Base-by-base conservation (phyloP, 92 coral and sea anemone genomes). In the Epizoanthus scotinus region DNA sequence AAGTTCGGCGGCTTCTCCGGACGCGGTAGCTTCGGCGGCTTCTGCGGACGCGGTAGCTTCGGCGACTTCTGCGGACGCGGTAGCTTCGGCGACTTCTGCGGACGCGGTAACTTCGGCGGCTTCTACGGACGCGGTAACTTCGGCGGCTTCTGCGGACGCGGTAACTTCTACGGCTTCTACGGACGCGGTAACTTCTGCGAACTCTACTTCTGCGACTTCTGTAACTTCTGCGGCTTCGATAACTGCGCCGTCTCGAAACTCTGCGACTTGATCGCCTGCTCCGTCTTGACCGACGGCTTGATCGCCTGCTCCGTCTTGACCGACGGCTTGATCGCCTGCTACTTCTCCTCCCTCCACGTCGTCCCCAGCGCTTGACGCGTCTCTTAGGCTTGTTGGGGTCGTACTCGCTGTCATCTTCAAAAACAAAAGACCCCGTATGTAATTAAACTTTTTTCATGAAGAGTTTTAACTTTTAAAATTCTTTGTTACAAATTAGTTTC, bases 311-410 rank as follows among this genome's bases (percentile, higher is more conserved):
- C 6, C 79, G 64, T n/a, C 64, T 54, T 72, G 67, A 63, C 14
- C 67, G 24, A 14, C 66, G 24, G 15, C 66, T 63, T 18, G 70
- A 64, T 29, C 70, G 44, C 38, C 70, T 29, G 47, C 79, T 73
- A 20, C 78, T 25, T 28, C 49, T 31, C 50, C 78, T 73, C 19
- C 79, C 61, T 29, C 64, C 61, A 29, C 69, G 53, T 20, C 79
- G 19, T 24, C 69, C 81, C 81, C 81, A 75, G 34, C 81, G 81
- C 27, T 75, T 75, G 15, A 75, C 81, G 0, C 69, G 81, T 57
- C 12, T 75, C 68, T 75, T 75, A 4, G 81, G 81, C 18, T 59
- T 27, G 53, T 75, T 24, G 0, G 81, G 58, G 36, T 75, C 44
- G 57, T 75, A 75, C 4, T 36, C 68, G 28, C 29, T 40, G 50